Evolutionary conservation across 2,113 vertebrate genomes (phyloP).

Genomic region (Heterocephalus glaber): DNA sequence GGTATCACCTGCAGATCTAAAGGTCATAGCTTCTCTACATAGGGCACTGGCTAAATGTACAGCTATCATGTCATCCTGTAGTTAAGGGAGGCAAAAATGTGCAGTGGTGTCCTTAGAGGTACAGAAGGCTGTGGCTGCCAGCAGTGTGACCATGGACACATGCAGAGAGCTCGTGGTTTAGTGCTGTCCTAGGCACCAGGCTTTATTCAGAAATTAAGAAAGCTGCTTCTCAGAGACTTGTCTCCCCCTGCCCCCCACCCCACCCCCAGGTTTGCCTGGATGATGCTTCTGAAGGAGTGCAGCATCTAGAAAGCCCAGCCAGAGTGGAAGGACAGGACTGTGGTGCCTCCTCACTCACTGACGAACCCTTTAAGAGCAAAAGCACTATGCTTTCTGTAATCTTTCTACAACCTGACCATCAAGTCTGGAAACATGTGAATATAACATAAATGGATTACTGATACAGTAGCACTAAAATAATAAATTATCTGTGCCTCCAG

Average conservation of each 20-base stretch:
- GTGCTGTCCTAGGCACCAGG: not conserved
- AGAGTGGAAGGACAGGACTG: not conserved
- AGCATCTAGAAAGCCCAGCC: fast-evolving
- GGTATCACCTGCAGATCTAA: fast-evolving
- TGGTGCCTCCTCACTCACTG: not conserved
- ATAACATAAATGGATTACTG: fast-evolving
- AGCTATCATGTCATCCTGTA: fast-evolving
- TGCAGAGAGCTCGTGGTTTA: fast-evolving
- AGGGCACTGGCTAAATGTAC: fast-evolving
- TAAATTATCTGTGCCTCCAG: not conserved
- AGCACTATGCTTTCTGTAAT: fast-evolving
- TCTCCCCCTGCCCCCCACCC: too few species aligned
- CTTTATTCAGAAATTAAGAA: not conserved
- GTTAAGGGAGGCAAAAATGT: fast-evolving
- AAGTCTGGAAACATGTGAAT: fast-evolving
- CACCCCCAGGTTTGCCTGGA: fast-evolving
- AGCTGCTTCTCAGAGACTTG: not conserved
- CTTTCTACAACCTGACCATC: fast-evolving
- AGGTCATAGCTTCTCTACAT: fast-evolving
- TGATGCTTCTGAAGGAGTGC: not conserved
- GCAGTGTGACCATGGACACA: not conserved
- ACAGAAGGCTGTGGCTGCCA: fast-evolving
- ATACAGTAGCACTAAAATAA: not conserved
- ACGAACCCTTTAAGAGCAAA: not conserved
- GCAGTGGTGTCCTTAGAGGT: fast-evolving